Evolutionary conservation across 2,888 invertebrate genomes (phyloP), one percentile per base, ranked within the genome.

Genomic region (Leuctra nigra): DNA sequence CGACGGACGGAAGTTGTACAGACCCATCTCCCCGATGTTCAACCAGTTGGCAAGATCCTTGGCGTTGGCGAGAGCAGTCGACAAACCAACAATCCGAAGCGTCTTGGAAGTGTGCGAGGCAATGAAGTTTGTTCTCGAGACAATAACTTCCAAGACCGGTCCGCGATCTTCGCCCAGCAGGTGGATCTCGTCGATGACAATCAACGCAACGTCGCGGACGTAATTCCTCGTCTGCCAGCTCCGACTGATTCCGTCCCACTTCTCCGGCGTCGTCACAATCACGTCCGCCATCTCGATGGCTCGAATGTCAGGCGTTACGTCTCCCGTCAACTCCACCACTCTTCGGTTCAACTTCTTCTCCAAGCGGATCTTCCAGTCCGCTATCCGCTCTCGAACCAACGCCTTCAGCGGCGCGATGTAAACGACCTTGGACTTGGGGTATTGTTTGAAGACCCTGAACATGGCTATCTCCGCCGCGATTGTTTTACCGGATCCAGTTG

Each of bases 381-480:
- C 85, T 54, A 99, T 92, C 64, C 99, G 77, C 72, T 99, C 99
- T 60, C 97, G 83, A 0, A 99, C 99, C 9, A 99, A 76, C 9
- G 99, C 98, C 75, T 99, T 99, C 60, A 99, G 70, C 0, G 99
- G 99, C 0, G 99, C 99, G 63, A 99, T 97, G 69, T 99, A 99
- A 0, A 99, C 96, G 18, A 94, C 83, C 77, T 92, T 93, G 61
- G 84, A 79, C 2, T 81, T 78, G 0, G 93, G 91, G 67, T 87
- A 81, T 59, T 83, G 79, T 61, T 85, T 85, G 66, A 97, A 93
- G 0, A 94, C 86, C 54, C 95, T 78, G 67, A 97, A 92, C 76
- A 99, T 95, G 39, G 98, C 98, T 23, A 99, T 82, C 73, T 99
- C 99, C 0, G 99, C 98, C 0, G 91, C 95, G 47, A 98, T 91